A percentile compares a stretch with the other conserved stretches of the same genome.
These are phyloP conservation scores for Peromyscus nudipes DNA, from an alignment of 2,797 vertebrate genomes.

Conservation along the genomic window DNA sequence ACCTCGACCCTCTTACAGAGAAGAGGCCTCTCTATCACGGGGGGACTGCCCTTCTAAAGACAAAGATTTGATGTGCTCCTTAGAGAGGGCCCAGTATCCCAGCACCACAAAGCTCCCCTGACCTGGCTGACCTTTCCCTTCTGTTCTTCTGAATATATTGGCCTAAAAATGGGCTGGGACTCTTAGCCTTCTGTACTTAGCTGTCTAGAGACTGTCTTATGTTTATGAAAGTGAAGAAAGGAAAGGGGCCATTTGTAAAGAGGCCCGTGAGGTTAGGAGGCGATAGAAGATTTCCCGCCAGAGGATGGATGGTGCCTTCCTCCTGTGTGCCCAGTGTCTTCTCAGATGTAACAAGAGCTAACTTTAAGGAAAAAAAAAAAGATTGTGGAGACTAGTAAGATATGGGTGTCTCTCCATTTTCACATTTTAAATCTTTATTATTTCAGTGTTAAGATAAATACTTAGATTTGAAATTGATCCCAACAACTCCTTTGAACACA, in stretches of 20 bases:
- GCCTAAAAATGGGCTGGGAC: conserved; percentile 80
- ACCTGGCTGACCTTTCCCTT: conserved; percentile 78
- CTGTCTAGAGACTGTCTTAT: conserved; percentile 74
- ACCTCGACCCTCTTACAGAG: neutral
- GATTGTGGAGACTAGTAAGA: conserved; percentile 29
- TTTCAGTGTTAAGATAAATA: conserved; percentile 60
- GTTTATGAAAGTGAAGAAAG: conserved; percentile 61
- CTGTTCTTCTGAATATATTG: conserved; percentile 80
- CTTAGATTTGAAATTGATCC: neutral
- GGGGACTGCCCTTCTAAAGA: neutral
- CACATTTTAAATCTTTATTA: conserved; percentile 29
- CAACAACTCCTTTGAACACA: neutral
- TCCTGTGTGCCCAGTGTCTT: neutral
- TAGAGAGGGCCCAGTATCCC: neutral
- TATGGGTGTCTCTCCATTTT: neutral
- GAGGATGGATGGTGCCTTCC: neutral
- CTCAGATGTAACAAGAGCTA: conserved; percentile 51
- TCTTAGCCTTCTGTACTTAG: conserved; percentile 68
- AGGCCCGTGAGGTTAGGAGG: neutral
- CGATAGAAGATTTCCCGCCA: neutral
- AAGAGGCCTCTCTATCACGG: neutral
- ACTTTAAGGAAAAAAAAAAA: conserved; percentile 76
- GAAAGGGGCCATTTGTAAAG: conserved; percentile 79
- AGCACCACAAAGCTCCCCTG: neutral
- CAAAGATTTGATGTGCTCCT: no score